phyloP scores from a whole-genome alignment of 1,140 invertebrate species.

The Neotoxoptera formosana region DNA sequence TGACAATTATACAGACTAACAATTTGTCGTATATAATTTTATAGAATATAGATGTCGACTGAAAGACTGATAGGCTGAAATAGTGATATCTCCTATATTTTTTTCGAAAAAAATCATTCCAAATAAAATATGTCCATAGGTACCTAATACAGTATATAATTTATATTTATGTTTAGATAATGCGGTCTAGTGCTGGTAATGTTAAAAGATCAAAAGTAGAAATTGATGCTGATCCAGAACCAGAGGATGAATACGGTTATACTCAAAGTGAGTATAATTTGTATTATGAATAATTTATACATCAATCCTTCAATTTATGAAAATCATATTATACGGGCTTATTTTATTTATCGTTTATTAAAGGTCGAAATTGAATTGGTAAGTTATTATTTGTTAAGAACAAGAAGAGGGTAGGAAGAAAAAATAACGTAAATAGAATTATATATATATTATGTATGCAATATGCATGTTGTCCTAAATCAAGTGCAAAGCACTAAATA shows the following conservation, averaged over 20 bases:
- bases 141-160: not conserved
- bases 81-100: too few relatives aligned
- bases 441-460: not conserved
- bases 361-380: not conserved
- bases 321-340: not conserved
- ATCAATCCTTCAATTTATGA: not conserved
- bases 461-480: not conserved
- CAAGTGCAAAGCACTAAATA: too few relatives aligned
- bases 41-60: too few relatives aligned
- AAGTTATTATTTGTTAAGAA: not conserved
- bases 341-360: slow-evolving; percentile 9
- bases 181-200: slow-evolving; percentile 86
- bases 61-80: too few relatives aligned
- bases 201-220: slow-evolving; percentile 80
- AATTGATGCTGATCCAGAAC: slow-evolving; percentile 78
- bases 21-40: not conserved
- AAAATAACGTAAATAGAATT: not conserved
- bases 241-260: slow-evolving; percentile 92
- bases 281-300: not conserved
- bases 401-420: not conserved
- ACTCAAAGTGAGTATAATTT: slow-evolving; percentile 79
- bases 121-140: not conserved
- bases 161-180: slow-evolving; percentile 72
- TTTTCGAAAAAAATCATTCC: not conserved
- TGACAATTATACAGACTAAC: not conserved